A percentile compares a stretch with the other conserved stretches of the same genome.
Evolutionary conservation across 2,113 vertebrate genomes (phyloP).

Genomic region (Eptesicus fuscus): DNA sequence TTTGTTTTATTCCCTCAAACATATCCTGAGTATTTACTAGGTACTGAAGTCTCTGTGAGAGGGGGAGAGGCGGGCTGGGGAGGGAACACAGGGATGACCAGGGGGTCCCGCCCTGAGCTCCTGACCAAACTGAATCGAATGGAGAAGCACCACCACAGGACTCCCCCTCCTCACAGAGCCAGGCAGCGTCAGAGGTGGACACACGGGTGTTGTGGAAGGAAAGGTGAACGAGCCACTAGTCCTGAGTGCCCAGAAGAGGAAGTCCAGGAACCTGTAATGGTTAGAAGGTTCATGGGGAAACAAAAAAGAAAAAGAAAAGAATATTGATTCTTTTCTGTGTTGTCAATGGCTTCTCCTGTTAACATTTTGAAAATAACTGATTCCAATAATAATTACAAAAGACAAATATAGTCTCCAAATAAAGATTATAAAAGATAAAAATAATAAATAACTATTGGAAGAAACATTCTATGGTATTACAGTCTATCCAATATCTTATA

Average conservation of each 20-base stretch:
- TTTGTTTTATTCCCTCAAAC: neutral
- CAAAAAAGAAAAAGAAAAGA: neutral
- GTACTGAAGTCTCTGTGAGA: neutral
- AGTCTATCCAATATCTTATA: neutral
- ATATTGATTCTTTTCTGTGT: neutral
- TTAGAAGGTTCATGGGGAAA: neutral
- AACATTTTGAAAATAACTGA: neutral
- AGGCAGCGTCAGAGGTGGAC: no score
- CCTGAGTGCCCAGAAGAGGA: neutral
- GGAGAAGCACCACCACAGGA: neutral
- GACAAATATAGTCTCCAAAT: neutral
- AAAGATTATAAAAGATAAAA: neutral
- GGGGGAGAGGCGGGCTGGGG: neutral
- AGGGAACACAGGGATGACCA: neutral
- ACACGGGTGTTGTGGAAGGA: no score
- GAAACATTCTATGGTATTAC: neutral
- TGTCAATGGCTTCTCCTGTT: neutral
- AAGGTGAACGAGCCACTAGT: fast-evolving
- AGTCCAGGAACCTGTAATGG: no score
- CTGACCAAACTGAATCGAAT: fast-evolving
- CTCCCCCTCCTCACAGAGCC: no score
- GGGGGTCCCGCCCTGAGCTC: no score
- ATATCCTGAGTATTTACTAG: neutral
- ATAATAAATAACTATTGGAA: neutral
- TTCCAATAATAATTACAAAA: neutral